phyloP scores from a whole-genome alignment of 1,140 invertebrate species.

The Drosophila melanogaster region DNA sequence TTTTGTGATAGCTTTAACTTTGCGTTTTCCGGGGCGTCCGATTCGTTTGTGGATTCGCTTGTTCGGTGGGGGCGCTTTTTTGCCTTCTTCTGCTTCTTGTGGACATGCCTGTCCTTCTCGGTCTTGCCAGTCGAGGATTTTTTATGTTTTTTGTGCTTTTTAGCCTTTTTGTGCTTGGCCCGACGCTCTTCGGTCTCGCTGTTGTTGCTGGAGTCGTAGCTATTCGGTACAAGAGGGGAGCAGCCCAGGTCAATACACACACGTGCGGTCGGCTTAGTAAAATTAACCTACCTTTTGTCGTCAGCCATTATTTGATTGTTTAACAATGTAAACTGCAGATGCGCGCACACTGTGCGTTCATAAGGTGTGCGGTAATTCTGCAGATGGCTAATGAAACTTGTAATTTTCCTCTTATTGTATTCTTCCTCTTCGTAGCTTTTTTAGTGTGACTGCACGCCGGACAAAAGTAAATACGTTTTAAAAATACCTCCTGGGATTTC shows the following conservation, averaged over 20 bases:
- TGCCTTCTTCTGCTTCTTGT: constrained; percentile 76
- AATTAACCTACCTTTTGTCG: constrained; percentile 66
- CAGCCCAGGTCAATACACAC: constrained; percentile 31
- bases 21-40: constrained; percentile 29
- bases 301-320: constrained; percentile 66
- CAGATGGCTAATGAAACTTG: constrained; percentile 1
- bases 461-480: neutral
- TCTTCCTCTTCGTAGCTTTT: neutral
- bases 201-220: constrained; percentile 69
- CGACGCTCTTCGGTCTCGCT: constrained; percentile 69
- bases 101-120: constrained; percentile 64
- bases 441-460: neutral
- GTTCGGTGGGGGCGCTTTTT: constrained; percentile 65
- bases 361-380: too few species aligned
- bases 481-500: neutral
- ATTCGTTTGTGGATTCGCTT: constrained; percentile 62
- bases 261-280: constrained; percentile 8
- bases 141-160: constrained; percentile 86
- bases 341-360: neutral
- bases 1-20: constrained; percentile 51
- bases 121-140: constrained; percentile 63
- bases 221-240: constrained; percentile 10
- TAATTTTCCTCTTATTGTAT: neutral
- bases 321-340: neutral
- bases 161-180: constrained; percentile 83